These are phyloP conservation scores for Bungarus multicinctus DNA, from an alignment of 2,113 vertebrate genomes.

Conservation along the genomic window DNA sequence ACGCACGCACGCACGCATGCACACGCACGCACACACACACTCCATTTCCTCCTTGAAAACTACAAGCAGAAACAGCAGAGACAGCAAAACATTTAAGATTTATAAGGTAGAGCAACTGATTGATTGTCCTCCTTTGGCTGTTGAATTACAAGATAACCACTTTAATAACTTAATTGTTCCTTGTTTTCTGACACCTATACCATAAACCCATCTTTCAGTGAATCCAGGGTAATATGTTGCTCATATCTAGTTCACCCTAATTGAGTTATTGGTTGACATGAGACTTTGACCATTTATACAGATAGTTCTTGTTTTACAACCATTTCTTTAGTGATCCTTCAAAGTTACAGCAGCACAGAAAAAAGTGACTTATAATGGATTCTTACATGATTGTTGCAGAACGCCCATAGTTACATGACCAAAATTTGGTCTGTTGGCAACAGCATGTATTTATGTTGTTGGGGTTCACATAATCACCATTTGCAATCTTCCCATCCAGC, in stretches of 20 bases:
- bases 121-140: not conserved
- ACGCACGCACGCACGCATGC: conserved; percentile 37
- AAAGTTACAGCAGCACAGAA: not conserved
- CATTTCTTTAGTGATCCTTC: not conserved
- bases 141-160: not conserved
- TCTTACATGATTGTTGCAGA: not conserved
- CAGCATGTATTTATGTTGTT: not conserved
- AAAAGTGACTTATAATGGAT: not conserved
- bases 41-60: conserved; percentile 25
- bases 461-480: not conserved
- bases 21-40: conserved; percentile 34
- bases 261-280: not conserved
- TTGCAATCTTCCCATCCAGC: not conserved
- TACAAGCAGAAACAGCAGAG: not conserved
- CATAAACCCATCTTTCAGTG: not conserved
- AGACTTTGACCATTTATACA: not conserved
- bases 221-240: not conserved
- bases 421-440: not conserved
- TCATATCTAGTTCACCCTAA: not conserved
- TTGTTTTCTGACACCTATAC: not conserved
- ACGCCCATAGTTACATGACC: not conserved
- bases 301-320: not conserved
- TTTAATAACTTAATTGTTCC: not conserved
- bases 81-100: not conserved
- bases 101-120: not conserved